phyloP scores from a whole-genome alignment of 2,888 invertebrate genomes.

The Luffia ferchaultella region DNA sequence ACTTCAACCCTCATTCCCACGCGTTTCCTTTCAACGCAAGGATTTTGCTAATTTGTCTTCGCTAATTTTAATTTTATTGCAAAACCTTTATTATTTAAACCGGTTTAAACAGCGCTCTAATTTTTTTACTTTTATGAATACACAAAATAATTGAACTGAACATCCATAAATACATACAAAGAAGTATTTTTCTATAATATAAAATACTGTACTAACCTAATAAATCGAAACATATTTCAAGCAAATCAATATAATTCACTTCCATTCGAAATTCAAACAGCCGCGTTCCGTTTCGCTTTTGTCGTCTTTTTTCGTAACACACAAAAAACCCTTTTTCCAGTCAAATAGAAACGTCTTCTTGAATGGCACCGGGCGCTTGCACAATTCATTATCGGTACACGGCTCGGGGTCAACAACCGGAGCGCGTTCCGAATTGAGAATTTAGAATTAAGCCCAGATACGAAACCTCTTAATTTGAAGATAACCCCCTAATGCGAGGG shows the following conservation, averaged over 20 bases:
- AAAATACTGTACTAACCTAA: not conserved
- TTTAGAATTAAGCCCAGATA: slow-evolving; percentile 50
- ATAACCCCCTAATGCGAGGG: slow-evolving; percentile 48
- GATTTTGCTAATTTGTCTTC: no score
- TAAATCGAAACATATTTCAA: not conserved
- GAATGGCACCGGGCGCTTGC: slow-evolving; percentile 32
- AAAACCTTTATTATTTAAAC: no score
- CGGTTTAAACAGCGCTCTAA: no score
- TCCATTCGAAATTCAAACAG: not conserved
- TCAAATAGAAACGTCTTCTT: slow-evolving; percentile 7
- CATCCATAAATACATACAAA: no score
- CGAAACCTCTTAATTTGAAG: slow-evolving; percentile 45
- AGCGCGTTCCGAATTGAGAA: slow-evolving; percentile 26
- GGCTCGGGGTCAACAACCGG: slow-evolving; percentile 42
- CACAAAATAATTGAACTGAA: no score
- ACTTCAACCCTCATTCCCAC: no score
- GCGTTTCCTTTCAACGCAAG: no score
- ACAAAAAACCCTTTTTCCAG: not conserved
- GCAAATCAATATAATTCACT: not conserved
- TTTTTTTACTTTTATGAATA: no score
- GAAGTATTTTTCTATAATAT: no score
- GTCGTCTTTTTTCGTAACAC: not conserved
- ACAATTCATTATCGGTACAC: slow-evolving; percentile 48
- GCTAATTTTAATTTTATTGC: no score
- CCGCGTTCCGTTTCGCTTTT: not conserved